These are phyloP conservation scores for Armadillidium nasatum DNA, from an alignment of 1,140 invertebrate genomes.

Conservation along the genomic window DNA sequence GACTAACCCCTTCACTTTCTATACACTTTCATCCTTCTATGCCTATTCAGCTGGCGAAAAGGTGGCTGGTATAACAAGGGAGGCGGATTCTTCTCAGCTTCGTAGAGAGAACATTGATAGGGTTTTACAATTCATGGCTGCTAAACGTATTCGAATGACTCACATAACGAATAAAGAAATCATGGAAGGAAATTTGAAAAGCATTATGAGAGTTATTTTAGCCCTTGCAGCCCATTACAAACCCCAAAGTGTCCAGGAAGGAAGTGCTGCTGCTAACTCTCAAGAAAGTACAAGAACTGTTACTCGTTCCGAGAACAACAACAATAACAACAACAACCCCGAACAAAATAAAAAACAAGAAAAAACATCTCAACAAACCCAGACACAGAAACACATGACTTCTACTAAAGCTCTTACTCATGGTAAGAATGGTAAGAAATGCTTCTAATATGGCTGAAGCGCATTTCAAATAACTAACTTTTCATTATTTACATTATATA, in stretches of 20 bases:
- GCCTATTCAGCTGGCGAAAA: constrained; percentile 49
- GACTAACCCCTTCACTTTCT: not conserved
- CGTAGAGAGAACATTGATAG: constrained; percentile 51
- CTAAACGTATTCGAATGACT: constrained; percentile 47
- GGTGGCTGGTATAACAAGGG: constrained; percentile 47
- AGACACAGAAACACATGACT: too few species aligned
- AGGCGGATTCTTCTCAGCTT: constrained; percentile 44
- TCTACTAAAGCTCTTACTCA: too few species aligned
- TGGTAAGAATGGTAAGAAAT: too few species aligned
- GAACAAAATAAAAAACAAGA: too few species aligned
- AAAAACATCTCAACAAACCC: too few species aligned
- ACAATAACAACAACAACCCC: constrained; percentile 19
- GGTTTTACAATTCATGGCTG: constrained; percentile 48
- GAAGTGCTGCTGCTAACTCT: not conserved
- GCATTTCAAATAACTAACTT: too few species aligned
- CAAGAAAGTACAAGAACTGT: not conserved
- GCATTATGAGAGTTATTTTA: constrained; percentile 54
- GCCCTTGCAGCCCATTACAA: constrained; percentile 56
- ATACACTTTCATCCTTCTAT: not conserved
- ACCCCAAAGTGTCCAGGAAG: constrained; percentile 48
- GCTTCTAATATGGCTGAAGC: too few species aligned
- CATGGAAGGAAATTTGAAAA: constrained; percentile 53
- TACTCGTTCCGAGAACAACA: constrained; percentile 19
- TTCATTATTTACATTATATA: too few species aligned
- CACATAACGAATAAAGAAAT: constrained; percentile 49